Conservation (phyloP, 2,888 invertebrate species). For the Dusona sp. region DNA sequence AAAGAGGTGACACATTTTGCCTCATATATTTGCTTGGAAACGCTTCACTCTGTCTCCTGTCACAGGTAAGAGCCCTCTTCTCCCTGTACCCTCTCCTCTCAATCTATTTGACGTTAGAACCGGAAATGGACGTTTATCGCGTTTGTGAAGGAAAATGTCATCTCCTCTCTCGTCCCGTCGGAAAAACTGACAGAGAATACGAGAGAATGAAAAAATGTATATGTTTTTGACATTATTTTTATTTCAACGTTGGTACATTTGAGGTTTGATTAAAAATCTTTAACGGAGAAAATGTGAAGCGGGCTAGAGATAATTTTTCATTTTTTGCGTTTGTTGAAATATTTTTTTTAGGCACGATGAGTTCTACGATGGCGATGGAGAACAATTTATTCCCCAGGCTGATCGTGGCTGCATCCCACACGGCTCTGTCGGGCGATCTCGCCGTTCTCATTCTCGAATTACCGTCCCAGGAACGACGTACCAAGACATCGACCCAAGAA, state of each 20-base stretch:
- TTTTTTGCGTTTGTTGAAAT: not conserved
- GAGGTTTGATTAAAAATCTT: not conserved
- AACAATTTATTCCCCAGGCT: slow-evolving; percentile 84
- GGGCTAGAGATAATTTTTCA: too few species aligned
- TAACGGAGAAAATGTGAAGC: not conserved
- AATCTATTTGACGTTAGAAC: slow-evolving; percentile 57
- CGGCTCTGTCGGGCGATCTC: slow-evolving; percentile 92
- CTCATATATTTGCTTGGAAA: slow-evolving; percentile 15
- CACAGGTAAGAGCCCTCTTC: not conserved
- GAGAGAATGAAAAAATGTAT: not conserved
- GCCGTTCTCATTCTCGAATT: slow-evolving; percentile 88
- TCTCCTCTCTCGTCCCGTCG: not conserved
- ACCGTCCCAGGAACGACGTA: slow-evolving; percentile 73
- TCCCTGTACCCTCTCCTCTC: slow-evolving; percentile 18
- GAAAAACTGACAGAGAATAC: slow-evolving; percentile 10
- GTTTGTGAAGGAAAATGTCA: slow-evolving; percentile 35
- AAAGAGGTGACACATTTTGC: slow-evolving; percentile 11
- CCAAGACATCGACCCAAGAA: slow-evolving; percentile 81
- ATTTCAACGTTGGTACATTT: not conserved
- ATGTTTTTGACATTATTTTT: slow-evolving; percentile 9
- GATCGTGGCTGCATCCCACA: slow-evolving; percentile 91
- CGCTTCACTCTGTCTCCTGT: slow-evolving; percentile 8
- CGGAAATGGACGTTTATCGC: slow-evolving; percentile 56
- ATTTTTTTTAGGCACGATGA: slow-evolving; percentile 73
- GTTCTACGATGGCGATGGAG: slow-evolving; percentile 74